Conservation (phyloP, 2,888 invertebrate species). For the Leptopterna dolabrata region DNA sequence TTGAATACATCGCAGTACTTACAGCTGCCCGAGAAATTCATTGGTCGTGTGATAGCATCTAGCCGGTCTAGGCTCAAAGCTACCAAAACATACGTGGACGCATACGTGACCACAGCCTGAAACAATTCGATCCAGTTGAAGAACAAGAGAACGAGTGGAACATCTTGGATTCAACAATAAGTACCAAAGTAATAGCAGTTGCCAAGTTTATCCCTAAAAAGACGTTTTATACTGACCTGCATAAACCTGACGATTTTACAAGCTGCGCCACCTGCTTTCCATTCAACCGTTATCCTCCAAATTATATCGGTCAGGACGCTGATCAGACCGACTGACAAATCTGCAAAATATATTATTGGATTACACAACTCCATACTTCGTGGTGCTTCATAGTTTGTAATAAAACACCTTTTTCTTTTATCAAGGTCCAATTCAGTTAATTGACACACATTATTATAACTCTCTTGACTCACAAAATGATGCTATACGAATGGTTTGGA, state of each 20-base stretch:
- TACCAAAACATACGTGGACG: conserved; percentile 91
- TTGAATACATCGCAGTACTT: conserved; percentile 69
- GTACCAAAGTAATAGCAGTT: neutral
- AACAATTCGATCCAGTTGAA: conserved; percentile 62
- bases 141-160: neutral
- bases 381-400: too few relatives aligned
- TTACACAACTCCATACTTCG: too few relatives aligned
- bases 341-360: conserved; percentile 70
- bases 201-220: neutral
- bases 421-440: too few relatives aligned
- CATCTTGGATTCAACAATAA: neutral
- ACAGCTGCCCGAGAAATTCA: conserved; percentile 96
- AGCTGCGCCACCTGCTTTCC: conserved; percentile 89
- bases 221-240: conserved; percentile 70
- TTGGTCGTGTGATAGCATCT: conserved; percentile 92
- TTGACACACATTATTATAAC: too few relatives aligned
- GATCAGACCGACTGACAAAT: conserved; percentile 87
- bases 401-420: too few relatives aligned
- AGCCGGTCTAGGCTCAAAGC: conserved; percentile 93
- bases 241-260: conserved; percentile 89
- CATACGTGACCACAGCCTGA: conserved; percentile 89
- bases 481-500: too few relatives aligned
- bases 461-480: too few relatives aligned
- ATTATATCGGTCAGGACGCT: conserved; percentile 90
- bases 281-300: conserved; percentile 88